Evolutionary conservation across 1,140 invertebrate genomes (phyloP), one percentile per base, ranked within the genome.

Genomic region (Stegodyphus mimosarum): DNA sequence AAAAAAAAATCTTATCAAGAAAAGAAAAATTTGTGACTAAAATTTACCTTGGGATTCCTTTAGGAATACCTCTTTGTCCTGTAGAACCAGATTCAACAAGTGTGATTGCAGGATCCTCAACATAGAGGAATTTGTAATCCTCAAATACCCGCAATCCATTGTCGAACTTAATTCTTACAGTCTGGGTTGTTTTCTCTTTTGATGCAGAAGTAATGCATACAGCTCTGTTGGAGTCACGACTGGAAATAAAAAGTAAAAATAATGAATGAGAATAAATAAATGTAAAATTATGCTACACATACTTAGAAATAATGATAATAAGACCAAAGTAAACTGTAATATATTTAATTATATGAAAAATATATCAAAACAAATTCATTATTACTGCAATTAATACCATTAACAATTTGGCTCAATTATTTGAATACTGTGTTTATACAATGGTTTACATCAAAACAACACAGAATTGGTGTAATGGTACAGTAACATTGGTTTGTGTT

Each of bases 111-210:
- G 97, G 97, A 92, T 99, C 96, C 69, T 96, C 94, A 1, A 98
- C 96, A 91, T 98, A 99, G 88, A 96, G 94, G 90, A 96, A 99
- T 86, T 93, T 92, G 33, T 94, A 94, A 51, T 87, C 88, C 77
- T 95, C 94, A 88, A 95, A 95, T 77, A 93, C 92, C 49, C 95
- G 92, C 88, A 93, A 93, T 1, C 95, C 94, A 88, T 95, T 95
- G 91, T 99, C 97, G 91, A 99, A 98, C 80, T 93, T 94, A 94
- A 98, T 96, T 88, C 93, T 92, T 1, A 98, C 90, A 81, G 93
- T 93, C 13, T 94, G 94, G 88, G 91, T 93, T 83, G 89, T 92
- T 89, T 90, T 93, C 87, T 88, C 91, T 90, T 92, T 93, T 72
- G 93, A 94, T 83, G 94, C 93, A 83, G 95, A 95, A 48, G 96